Evolutionary conservation across 2,888 invertebrate genomes (phyloP).

Genomic region (Dorcus parallelipipedus): DNA sequence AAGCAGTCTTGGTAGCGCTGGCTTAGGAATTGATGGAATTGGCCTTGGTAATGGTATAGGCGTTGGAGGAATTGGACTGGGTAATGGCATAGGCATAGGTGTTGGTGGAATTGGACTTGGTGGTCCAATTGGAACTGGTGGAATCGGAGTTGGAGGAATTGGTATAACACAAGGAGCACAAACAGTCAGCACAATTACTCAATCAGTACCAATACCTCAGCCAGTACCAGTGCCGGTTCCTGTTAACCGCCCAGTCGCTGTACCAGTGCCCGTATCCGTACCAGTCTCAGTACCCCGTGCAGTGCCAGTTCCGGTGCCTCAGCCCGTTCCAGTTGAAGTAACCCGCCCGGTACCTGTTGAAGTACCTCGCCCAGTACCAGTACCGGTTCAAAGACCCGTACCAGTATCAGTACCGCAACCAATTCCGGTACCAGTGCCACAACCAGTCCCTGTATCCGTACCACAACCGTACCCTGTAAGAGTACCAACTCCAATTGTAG

Average conservation of each 20-base stretch:
- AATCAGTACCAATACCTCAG: slow-evolving; percentile 30
- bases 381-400: slow-evolving; percentile 29
- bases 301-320: slow-evolving; percentile 29
- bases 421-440: slow-evolving; percentile 40
- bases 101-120: slow-evolving; percentile 17
- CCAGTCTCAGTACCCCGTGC: slow-evolving; percentile 33
- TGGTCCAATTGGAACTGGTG: neutral
- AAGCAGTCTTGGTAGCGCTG: slow-evolving; percentile 6
- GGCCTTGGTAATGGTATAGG: neutral
- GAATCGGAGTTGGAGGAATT: slow-evolving; percentile 15
- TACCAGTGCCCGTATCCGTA: slow-evolving; percentile 30
- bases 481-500: slow-evolving; percentile 30
- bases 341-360: slow-evolving; percentile 27
- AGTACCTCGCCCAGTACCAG: slow-evolving; percentile 36
- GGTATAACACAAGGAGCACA: slow-evolving; percentile 17
- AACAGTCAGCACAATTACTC: slow-evolving; percentile 31
- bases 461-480: slow-evolving; percentile 34
- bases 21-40: slow-evolving; percentile 5
- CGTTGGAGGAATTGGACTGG: slow-evolving; percentile 20
- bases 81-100: slow-evolving; percentile 17
- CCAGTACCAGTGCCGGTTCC: slow-evolving; percentile 32
- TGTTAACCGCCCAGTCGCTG: slow-evolving; percentile 30
- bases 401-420: slow-evolving; percentile 28
- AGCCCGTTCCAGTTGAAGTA: slow-evolving; percentile 28
- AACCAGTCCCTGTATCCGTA: slow-evolving; percentile 37